Evolutionary conservation across 2,797 vertebrate species (phyloP).

Genomic region (Lophotriccus pileatus): DNA sequence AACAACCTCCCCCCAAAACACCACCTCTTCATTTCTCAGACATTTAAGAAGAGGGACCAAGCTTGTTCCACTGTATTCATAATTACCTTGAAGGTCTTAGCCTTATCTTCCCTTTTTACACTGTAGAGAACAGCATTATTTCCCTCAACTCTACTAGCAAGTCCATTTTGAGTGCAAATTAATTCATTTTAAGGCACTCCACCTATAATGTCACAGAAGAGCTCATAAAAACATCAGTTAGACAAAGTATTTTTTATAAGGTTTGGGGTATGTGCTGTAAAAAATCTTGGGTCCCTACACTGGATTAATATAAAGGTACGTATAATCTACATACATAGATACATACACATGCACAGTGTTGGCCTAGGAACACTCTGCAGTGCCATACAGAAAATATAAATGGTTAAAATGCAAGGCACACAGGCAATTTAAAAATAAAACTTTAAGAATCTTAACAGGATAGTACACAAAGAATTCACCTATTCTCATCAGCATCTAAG

Average conservation of each 20-base stretch:
- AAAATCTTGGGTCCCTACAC: background rate
- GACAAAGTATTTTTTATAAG: background rate
- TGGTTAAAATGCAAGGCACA: background rate
- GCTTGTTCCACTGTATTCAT: background rate
- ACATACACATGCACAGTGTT: background rate
- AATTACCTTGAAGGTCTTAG: background rate
- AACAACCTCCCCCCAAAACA: background rate
- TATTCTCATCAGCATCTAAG: background rate
- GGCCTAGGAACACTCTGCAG: background rate
- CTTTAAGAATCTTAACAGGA: background rate
- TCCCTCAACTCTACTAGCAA: background rate
- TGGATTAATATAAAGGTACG: background rate
- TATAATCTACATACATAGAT: background rate
- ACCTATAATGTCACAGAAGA: background rate
- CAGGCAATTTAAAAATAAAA: background rate
- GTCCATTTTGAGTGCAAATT: background rate
- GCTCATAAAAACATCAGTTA: background rate
- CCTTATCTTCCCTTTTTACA: fast-evolving
- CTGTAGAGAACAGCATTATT: background rate
- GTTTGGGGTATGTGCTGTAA: background rate
- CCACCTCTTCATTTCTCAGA: background rate
- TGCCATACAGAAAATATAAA: background rate
- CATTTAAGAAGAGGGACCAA: background rate
- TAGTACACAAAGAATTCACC: background rate
- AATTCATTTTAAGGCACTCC: background rate